Conservation (phyloP, 2,888 invertebrate genomes). For the Steinernema carpocapsae region DNA sequence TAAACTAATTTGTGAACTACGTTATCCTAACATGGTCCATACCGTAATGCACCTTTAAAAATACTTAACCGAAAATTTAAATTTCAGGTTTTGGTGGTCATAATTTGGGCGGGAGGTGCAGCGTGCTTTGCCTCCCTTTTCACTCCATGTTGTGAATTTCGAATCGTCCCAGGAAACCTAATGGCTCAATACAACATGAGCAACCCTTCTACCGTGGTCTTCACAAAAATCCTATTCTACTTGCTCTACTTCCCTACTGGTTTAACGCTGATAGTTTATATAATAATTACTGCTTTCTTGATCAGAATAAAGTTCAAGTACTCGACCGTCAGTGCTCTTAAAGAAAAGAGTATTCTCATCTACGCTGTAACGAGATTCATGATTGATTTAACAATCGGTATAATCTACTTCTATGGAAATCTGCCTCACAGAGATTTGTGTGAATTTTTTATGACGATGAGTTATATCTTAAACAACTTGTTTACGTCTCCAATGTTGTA, state of each 20-base stretch:
- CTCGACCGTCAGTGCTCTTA: too few relatives aligned
- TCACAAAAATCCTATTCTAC: neutral
- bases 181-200: neutral
- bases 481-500: too few relatives aligned
- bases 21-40: neutral
- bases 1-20: neutral
- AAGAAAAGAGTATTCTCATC: too few relatives aligned
- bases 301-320: too few relatives aligned
- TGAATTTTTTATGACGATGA: too few relatives aligned
- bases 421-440: too few relatives aligned
- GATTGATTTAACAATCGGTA: too few relatives aligned
- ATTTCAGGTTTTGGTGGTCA: neutral
- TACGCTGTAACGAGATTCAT: too few relatives aligned
- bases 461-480: too few relatives aligned
- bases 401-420: too few relatives aligned
- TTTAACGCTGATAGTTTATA: neutral
- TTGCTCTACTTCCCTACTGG: neutral
- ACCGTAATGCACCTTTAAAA: neutral
- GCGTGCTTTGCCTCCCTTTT: too few relatives aligned
- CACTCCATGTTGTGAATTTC: neutral
- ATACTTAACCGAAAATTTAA: neutral
- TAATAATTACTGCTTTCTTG: neutral
- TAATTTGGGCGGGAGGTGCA: too few relatives aligned
- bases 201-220: neutral
- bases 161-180: neutral